A percentile compares a stretch with the other conserved stretches of the same genome.
Conservation (phyloP, 2,888 invertebrate genomes). For the Empis livida region DNA sequence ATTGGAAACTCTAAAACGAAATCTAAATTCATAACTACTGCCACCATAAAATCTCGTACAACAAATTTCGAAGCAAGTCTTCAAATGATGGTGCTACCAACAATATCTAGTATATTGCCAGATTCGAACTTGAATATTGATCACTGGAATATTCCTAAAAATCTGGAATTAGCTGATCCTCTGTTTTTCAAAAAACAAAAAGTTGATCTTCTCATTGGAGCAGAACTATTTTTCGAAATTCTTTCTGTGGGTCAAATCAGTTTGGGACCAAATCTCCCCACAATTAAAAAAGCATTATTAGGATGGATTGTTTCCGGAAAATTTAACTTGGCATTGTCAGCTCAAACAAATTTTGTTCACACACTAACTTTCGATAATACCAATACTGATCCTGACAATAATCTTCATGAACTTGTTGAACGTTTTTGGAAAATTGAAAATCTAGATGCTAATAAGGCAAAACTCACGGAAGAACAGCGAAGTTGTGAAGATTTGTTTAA, state of each 20-base stretch:
- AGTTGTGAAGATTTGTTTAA: slow-evolving; percentile 9
- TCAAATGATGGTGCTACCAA: background rate
- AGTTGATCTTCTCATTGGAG: background rate
- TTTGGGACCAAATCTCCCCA: slow-evolving; percentile 7
- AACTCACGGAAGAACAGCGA: slow-evolving; percentile 5
- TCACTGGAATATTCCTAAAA: background rate
- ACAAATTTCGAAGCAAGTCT: background rate
- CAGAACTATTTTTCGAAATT: slow-evolving; percentile 9
- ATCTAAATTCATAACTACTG: background rate
- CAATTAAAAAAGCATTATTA: slow-evolving; percentile 9
- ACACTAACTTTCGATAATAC: too few species aligned
- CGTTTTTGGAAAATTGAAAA: slow-evolving; percentile 11
- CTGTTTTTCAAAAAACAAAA: background rate
- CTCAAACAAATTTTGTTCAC: too few species aligned
- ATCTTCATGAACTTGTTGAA: background rate
- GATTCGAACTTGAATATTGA: too few species aligned
- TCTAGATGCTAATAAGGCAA: slow-evolving; percentile 3
- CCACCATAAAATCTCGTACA: background rate
- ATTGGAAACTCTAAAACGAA: background rate
- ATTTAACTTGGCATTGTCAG: background rate
- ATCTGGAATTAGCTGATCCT: background rate
- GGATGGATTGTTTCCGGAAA: slow-evolving; percentile 7
- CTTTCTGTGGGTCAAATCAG: slow-evolving; percentile 11
- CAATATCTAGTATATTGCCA: background rate
- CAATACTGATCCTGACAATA: background rate